Evolutionary conservation across 2,113 vertebrate genomes (phyloP), one percentile per base, ranked within the genome.

Genomic region (Conger conger): DNA sequence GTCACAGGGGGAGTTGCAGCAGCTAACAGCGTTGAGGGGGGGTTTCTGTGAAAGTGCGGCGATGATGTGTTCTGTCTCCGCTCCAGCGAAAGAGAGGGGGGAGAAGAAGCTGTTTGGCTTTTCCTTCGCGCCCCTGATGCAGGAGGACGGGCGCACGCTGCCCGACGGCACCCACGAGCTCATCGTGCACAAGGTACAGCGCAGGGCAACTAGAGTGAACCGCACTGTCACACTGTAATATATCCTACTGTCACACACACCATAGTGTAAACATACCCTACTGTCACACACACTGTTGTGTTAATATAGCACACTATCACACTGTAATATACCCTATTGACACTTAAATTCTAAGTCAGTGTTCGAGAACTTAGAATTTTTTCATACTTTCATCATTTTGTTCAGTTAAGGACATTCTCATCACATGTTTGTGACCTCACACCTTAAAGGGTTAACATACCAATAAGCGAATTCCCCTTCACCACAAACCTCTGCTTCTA

Each of bases 41-140:
- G 27, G 18, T 18, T 60, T 18, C 57, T 60, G 60, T 11, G 54
- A 5, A 27, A 68, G 20, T 2, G 5, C 5, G 60, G 37, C 27
- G 54, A n/a, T 27, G 81, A 38, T 36, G 15, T 81, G 60, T 88
- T 86, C 17, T 60, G 45, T 89, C 86, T 91, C 27, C n/a, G 1
- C 87, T 78, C 86, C 93, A 99, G 98, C 98, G 9, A 99, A 99
- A 94, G 98, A 99, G 93, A 99, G 98, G 89, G 98, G 97, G 38
- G 98, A 99, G 94, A 99, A 99, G 95, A 99, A 99, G 94, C 94
- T 99, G 91, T 99, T 99, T 89, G 98, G 98, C 35, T 99, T 98
- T 94, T 99, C 97, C 84, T 99, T 99, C 81, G 94, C 98, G 80
- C 97, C 97, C 6, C 94, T 99, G 91, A 99, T 99, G 98, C 98